Percentiles rank a stretch among this genome's conserved stretches.
Evolutionary conservation across 2,888 invertebrate genomes (phyloP).

Genomic region (Eristalis arbustorum): DNA sequence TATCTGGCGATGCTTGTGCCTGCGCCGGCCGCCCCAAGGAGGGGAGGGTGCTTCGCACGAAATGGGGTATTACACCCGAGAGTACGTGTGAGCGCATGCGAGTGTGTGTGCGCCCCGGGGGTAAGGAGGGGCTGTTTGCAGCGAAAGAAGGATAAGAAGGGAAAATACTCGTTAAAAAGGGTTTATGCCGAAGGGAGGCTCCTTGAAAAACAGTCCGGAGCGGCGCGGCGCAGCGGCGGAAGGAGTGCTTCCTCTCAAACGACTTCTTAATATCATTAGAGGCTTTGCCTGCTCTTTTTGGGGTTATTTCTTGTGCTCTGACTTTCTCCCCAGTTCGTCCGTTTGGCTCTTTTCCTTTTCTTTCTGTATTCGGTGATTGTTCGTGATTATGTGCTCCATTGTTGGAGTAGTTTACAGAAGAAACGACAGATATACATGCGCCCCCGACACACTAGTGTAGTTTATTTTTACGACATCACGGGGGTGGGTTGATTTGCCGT

Average conservation of each 20-base stretch:
- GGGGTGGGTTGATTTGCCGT: slow-evolving; percentile 41
- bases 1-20: slow-evolving; percentile 45
- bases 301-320: slow-evolving; percentile 36
- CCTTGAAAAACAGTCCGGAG: not conserved
- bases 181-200: slow-evolving; percentile 21
- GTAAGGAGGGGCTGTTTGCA: not conserved
- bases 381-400: slow-evolving; percentile 51
- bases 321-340: not conserved
- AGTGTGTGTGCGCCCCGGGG: not conserved
- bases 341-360: not conserved
- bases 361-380: slow-evolving; percentile 40
- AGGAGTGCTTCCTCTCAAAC: slow-evolving; percentile 50
- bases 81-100: not conserved
- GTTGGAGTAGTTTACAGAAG: slow-evolving; percentile 40
- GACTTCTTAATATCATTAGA: slow-evolving; percentile 70
- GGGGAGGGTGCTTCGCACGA: slow-evolving; percentile 35
- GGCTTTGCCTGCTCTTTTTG: slow-evolving; percentile 63
- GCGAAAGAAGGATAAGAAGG: slow-evolving; percentile 35
- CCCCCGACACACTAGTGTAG: not conserved
- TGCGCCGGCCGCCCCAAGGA: slow-evolving; percentile 6
- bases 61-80: slow-evolving; percentile 20
- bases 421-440: not conserved
- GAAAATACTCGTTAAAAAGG: slow-evolving; percentile 66
- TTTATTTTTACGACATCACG: slow-evolving; percentile 44
- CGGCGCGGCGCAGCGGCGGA: no score